Percentiles rank a stretch among this genome's conserved stretches.
Evolutionary conservation across 2,797 vertebrate genomes (phyloP).

Genomic region (Pangasius macronema): DNA sequence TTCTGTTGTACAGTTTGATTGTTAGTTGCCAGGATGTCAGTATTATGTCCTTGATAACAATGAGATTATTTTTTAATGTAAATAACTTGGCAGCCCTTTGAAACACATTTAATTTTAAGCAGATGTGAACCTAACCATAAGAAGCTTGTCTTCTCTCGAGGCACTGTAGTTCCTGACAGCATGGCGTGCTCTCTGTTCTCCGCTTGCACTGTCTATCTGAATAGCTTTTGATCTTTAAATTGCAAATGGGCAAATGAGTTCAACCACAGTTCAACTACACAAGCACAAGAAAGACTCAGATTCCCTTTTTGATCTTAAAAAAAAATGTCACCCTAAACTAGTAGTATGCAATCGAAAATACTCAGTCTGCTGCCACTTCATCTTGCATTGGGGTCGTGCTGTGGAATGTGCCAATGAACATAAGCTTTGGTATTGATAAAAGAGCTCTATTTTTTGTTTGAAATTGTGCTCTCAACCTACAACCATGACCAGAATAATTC

Average conservation of each 20-base stretch:
- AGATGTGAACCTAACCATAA: conserved; percentile 32
- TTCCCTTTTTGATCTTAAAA: conserved; percentile 1
- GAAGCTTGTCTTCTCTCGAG: conserved; percentile 28
- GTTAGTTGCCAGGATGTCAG: neutral
- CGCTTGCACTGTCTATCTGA: conserved; percentile 51
- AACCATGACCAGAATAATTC: neutral
- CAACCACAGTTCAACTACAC: conserved; percentile 63
- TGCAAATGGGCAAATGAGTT: conserved; percentile 60
- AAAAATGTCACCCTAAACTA: neutral
- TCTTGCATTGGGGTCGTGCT: neutral
- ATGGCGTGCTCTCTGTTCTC: conserved; percentile 39
- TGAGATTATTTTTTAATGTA: conserved; percentile 25
- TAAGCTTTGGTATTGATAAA: neutral
- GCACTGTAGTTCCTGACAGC: conserved; percentile 34
- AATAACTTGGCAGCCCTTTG: conserved; percentile 9
- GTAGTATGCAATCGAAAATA: neutral
- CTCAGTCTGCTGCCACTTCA: neutral
- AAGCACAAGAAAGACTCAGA: conserved; percentile 33
- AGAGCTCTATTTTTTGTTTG: neutral
- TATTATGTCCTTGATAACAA: neutral
- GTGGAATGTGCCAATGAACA: neutral
- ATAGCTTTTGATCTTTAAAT: conserved; percentile 70
- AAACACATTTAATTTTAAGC: conserved; percentile 27
- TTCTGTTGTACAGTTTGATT: neutral
- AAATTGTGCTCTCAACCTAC: neutral